Conservation (phyloP, 2,888 invertebrate species). For the Gisinianus flammeolus region DNA sequence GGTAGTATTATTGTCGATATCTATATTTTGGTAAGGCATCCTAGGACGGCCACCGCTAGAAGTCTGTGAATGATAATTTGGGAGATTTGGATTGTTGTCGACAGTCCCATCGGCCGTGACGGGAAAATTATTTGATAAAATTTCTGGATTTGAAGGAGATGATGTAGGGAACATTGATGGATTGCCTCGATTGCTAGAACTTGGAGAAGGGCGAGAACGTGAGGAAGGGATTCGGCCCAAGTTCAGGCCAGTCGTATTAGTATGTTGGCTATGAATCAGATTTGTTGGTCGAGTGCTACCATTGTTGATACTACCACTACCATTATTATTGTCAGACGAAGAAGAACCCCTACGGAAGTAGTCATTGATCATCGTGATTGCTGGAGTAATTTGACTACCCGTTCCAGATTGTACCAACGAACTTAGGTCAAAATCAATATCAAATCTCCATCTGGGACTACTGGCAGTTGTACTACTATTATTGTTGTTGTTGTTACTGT, state of each 20-base stretch:
- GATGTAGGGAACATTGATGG: background rate
- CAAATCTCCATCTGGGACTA: slow-evolving; percentile 47
- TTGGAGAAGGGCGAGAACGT: slow-evolving; percentile 17
- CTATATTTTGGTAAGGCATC: slow-evolving; percentile 41
- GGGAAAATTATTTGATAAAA: background rate
- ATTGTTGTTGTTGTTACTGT: slow-evolving; percentile 9
- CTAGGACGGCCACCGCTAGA: background rate
- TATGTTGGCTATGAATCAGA: background rate
- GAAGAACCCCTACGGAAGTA: slow-evolving; percentile 39
- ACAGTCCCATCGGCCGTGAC: background rate
- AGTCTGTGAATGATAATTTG: background rate
- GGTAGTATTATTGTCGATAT: slow-evolving; percentile 10
- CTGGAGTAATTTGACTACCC: slow-evolving; percentile 38
- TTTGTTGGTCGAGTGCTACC: background rate
- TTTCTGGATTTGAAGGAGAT: background rate
- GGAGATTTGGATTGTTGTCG: background rate
- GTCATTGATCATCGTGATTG: slow-evolving; percentile 50
- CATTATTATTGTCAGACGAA: background rate
- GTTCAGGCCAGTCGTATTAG: background rate
- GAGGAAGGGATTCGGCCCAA: background rate
- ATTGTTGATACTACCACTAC: background rate
- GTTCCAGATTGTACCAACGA: slow-evolving; percentile 40
- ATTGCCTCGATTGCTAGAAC: slow-evolving; percentile 1
- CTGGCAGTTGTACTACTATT: background rate
- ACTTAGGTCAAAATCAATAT: slow-evolving; percentile 55